Percentiles rank a stretch among this genome's conserved stretches.
Evolutionary conservation across 2,113 vertebrate genomes (phyloP).

Genomic region (Coreoperca whiteheadi): DNA sequence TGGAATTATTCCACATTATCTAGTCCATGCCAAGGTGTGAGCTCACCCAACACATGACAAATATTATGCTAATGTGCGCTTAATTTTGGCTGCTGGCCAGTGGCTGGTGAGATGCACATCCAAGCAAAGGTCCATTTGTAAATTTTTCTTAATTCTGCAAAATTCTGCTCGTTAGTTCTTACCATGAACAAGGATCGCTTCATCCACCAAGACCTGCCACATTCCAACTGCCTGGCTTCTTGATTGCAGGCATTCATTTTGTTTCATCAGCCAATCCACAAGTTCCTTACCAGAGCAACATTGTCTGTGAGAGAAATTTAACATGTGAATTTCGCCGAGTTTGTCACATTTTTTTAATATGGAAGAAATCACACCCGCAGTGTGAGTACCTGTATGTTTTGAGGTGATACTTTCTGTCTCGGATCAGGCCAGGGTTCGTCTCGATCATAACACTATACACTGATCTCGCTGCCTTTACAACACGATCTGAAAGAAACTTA

Average conservation of each 20-base stretch:
- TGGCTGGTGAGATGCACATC: not conserved
- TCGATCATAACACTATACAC: conserved; percentile 85
- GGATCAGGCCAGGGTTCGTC: conserved; percentile 87
- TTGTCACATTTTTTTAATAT: not conserved
- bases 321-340: not conserved
- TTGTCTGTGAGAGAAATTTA: conserved; percentile 80
- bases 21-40: not conserved
- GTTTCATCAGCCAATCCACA: conserved; percentile 90
- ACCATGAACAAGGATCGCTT: conserved; percentile 92
- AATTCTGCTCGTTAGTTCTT: conserved; percentile 49
- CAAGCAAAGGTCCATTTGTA: not conserved
- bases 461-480: conserved; percentile 89
- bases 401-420: conserved; percentile 93
- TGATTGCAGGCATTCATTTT: conserved; percentile 85
- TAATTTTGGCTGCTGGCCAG: not conserved
- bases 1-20: not conserved
- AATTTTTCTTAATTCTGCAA: not conserved
- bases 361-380: no score
- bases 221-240: conserved; percentile 91
- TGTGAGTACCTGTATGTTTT: conserved; percentile 88
- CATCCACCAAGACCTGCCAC: conserved; percentile 94
- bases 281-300: conserved; percentile 93
- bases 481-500: conserved; percentile 90
- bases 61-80: not conserved
- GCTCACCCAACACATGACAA: not conserved